Conservation (phyloP, 2,888 invertebrate genomes). For the Cyaniris semiargus region DNA sequence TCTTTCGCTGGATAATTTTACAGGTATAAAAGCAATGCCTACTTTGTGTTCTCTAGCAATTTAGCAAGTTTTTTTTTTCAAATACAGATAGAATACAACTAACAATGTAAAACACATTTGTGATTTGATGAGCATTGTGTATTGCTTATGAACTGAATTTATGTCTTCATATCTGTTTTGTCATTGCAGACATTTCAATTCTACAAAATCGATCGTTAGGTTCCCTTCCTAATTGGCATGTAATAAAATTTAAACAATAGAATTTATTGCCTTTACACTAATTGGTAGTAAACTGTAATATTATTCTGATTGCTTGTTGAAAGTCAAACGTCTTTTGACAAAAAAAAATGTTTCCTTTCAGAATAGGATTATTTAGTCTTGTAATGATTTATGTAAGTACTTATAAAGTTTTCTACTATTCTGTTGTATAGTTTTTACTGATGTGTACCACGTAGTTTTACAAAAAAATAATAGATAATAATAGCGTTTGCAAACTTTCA, state of each 20-base stretch:
- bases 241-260: background rate
- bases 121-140: background rate
- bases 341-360: background rate
- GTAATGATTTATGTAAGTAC: background rate
- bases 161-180: background rate
- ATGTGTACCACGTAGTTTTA: background rate
- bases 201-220: background rate
- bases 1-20: conserved; percentile 63
- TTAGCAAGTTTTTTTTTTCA: background rate
- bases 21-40: background rate
- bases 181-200: background rate
- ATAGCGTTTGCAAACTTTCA: conserved; percentile 44
- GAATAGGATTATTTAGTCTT: background rate
- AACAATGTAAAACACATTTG: too few relatives aligned
- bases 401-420: background rate
- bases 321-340: background rate
- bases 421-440: background rate
- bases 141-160: background rate
- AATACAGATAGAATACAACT: background rate
- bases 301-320: background rate
- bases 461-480: background rate
- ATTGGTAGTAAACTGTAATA: background rate
- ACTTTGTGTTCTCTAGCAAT: too few relatives aligned
- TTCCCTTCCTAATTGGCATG: background rate
- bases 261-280: background rate